Evolutionary conservation across 2,113 vertebrate genomes (phyloP).

Genomic region (Emydura subglobosa): DNA sequence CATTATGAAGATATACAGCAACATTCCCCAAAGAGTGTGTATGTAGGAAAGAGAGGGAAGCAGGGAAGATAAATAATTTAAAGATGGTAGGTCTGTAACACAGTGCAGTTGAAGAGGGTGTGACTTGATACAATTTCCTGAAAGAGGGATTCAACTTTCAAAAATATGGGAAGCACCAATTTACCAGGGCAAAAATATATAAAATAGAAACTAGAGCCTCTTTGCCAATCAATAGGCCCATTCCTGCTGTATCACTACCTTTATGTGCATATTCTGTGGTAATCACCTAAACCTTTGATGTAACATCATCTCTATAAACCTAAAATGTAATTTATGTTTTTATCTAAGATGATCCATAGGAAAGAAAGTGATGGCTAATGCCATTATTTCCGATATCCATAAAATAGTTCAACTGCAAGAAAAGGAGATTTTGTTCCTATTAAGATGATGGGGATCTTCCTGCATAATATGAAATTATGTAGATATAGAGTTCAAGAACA

Average conservation of each 20-base stretch:
- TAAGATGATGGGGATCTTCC: slow-evolving; percentile 45
- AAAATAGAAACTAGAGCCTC: slow-evolving; percentile 12
- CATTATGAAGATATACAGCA: neutral
- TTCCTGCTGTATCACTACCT: slow-evolving; percentile 46
- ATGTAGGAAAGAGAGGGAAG: neutral
- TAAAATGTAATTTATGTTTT: slow-evolving; percentile 69
- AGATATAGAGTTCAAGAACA: slow-evolving; percentile 58
- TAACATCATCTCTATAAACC: slow-evolving; percentile 50
- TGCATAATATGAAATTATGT: slow-evolving; percentile 74
- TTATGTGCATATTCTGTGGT: slow-evolving; percentile 42
- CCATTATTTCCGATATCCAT: slow-evolving; percentile 71
- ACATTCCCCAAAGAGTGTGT: slow-evolving; percentile 1
- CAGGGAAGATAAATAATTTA: neutral
- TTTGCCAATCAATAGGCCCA: slow-evolving; percentile 37
- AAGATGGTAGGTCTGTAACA: slow-evolving; percentile 7
- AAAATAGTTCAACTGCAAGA: slow-evolving; percentile 62
- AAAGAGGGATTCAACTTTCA: slow-evolving; percentile 38
- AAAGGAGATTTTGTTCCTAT: slow-evolving; percentile 40
- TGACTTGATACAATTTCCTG: slow-evolving; percentile 23
- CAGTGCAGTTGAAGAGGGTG: neutral
- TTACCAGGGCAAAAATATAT: neutral
- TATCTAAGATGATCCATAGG: slow-evolving; percentile 72
- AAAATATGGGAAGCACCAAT: neutral
- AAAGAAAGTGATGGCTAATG: slow-evolving; percentile 59
- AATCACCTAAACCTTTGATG: slow-evolving; percentile 66